phyloP scores from a whole-genome alignment of 2,113 vertebrate species.

The Ctenodactylus gundi region DNA sequence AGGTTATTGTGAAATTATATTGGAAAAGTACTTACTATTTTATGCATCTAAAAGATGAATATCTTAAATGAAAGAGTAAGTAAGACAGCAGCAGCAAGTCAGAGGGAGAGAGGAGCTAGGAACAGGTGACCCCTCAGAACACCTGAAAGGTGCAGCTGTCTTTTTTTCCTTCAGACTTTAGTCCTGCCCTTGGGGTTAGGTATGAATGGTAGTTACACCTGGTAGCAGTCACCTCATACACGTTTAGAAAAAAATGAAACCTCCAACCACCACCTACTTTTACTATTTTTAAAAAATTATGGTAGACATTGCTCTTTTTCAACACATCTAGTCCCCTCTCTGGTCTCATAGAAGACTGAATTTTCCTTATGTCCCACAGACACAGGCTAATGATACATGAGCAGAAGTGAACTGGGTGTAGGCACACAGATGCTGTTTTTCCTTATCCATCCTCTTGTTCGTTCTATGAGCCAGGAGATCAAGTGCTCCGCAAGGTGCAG shows the following conservation, averaged over 20 bases:
- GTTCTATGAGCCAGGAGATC: neutral
- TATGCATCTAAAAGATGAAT: neutral
- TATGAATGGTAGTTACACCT: too few relatives aligned
- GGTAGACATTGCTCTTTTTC: neutral
- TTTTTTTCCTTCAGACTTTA: neutral
- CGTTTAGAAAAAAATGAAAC: neutral
- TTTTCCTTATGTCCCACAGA: neutral
- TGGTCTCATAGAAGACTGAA: neutral
- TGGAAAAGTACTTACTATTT: too few relatives aligned
- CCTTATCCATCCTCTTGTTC: neutral
- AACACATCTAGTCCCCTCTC: neutral
- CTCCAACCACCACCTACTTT: neutral
- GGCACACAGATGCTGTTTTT: neutral
- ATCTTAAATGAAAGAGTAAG: neutral
- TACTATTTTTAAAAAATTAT: neutral
- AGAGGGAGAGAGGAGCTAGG: neutral
- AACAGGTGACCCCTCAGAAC: neutral
- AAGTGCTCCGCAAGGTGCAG: accelerated
- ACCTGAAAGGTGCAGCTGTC: neutral
- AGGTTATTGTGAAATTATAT: neutral
- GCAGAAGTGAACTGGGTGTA: neutral
- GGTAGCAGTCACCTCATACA: neutral
- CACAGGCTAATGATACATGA: neutral
- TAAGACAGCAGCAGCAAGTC: neutral
- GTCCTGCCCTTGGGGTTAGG: neutral